phyloP scores from a whole-genome alignment of 2,888 invertebrate species.

The Megaustenia siamemsis region DNA sequence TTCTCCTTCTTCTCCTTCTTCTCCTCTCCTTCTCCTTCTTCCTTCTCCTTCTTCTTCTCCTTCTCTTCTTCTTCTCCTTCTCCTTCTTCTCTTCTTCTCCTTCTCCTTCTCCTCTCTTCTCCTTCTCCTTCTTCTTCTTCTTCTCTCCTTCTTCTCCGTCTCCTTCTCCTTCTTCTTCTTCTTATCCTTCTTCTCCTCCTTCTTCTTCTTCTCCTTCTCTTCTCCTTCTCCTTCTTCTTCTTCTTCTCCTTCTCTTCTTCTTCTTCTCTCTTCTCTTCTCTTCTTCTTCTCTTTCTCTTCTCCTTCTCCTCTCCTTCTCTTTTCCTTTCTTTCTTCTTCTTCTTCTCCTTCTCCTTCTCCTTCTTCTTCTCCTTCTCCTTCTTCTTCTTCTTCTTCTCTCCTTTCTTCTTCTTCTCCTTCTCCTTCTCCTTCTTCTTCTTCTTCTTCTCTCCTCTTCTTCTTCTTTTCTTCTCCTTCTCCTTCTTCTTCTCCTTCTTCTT shows the following conservation, averaged over 20 bases:
- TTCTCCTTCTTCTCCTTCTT: not conserved
- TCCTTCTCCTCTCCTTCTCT: no score
- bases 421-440: not conserved
- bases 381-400: not conserved
- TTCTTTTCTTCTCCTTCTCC: not conserved
- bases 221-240: slow-evolving; percentile 28
- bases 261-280: no score
- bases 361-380: not conserved
- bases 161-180: no score
- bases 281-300: no score
- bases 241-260: no score
- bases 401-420: not conserved
- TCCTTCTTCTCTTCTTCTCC: no score
- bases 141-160: slow-evolving; percentile 1
- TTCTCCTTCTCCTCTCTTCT: not conserved
- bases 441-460: not conserved
- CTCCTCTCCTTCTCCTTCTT: not conserved
- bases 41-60: not conserved
- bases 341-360: slow-evolving; percentile 1
- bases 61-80: no score
- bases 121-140: not conserved
- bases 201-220: no score
- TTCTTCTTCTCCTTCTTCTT: not conserved
- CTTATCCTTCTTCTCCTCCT: no score
- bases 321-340: not conserved